These are phyloP conservation scores for Erythrocercus mccallii DNA, from an alignment of 2,113 vertebrate species.

Conservation along the genomic window DNA sequence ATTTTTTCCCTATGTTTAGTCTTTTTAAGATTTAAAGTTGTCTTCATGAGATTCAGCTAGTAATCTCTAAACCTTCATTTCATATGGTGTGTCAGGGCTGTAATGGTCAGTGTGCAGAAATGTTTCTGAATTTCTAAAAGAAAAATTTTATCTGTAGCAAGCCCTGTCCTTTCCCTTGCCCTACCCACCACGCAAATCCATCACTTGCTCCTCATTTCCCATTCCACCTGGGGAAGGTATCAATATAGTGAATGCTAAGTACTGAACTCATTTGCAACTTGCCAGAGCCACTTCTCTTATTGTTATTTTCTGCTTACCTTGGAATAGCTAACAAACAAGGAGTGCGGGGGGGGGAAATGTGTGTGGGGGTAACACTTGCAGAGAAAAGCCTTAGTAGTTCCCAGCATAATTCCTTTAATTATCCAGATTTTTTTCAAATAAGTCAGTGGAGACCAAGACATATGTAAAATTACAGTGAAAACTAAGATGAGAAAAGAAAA, in stretches of 20 bases:
- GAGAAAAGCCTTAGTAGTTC: neutral
- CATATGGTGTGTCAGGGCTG: neutral
- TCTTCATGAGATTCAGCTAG: neutral
- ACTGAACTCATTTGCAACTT: slow-evolving; percentile 20
- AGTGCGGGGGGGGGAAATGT: neutral
- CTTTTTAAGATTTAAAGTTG: slow-evolving; percentile 31
- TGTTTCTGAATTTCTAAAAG: neutral
- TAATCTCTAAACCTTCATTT: neutral
- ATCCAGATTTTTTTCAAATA: neutral
- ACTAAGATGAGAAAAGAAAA: neutral
- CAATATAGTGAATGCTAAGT: slow-evolving; percentile 6
- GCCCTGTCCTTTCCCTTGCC: slow-evolving; percentile 17
- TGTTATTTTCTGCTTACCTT: slow-evolving; percentile 1
- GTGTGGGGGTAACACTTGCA: neutral
- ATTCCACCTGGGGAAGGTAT: neutral
- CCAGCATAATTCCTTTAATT: neutral
- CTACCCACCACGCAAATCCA: neutral
- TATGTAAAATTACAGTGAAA: neutral
- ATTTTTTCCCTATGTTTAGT: neutral
- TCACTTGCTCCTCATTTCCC: slow-evolving; percentile 20
- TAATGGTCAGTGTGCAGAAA: neutral
- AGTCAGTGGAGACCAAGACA: neutral
- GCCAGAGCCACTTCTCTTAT: neutral
- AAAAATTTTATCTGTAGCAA: neutral
- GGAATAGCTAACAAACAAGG: neutral